phyloP scores from a whole-genome alignment of 2,797 vertebrate species.

The Octomys mimax region DNA sequence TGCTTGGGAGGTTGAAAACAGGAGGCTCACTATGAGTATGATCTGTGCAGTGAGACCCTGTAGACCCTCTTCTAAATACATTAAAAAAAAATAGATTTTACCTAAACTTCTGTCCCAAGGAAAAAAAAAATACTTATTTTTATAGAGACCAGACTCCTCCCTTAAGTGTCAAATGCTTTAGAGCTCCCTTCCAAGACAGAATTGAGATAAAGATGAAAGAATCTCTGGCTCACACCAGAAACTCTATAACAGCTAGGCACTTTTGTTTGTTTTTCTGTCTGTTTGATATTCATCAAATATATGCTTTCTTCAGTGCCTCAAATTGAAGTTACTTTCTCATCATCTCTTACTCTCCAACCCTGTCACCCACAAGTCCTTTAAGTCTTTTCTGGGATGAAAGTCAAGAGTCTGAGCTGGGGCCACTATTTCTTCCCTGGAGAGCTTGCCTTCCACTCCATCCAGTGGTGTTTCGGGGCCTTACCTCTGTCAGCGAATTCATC shows the following conservation, averaged over 20 bases:
- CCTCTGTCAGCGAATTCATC: not conserved
- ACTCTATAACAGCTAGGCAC: not conserved
- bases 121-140: not conserved
- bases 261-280: not conserved
- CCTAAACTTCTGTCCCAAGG: not conserved
- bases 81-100: not conserved
- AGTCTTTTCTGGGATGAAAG: not conserved
- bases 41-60: no score
- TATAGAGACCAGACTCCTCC: not conserved
- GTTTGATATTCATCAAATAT: not conserved
- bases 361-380: not conserved
- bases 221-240: not conserved
- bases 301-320: not conserved
- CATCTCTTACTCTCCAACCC: not conserved
- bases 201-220: not conserved
- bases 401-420: not conserved
- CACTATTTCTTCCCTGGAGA: not conserved
- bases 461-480: no score
- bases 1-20: no score
- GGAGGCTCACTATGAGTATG: no score
- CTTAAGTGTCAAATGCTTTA: not conserved
- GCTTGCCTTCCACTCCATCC: not conserved
- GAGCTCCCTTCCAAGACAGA: not conserved
- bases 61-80: no score
- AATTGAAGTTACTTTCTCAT: not conserved